Evolutionary conservation across 2,797 vertebrate species (phyloP).

Genomic region (Myiotriccus ornatus): DNA sequence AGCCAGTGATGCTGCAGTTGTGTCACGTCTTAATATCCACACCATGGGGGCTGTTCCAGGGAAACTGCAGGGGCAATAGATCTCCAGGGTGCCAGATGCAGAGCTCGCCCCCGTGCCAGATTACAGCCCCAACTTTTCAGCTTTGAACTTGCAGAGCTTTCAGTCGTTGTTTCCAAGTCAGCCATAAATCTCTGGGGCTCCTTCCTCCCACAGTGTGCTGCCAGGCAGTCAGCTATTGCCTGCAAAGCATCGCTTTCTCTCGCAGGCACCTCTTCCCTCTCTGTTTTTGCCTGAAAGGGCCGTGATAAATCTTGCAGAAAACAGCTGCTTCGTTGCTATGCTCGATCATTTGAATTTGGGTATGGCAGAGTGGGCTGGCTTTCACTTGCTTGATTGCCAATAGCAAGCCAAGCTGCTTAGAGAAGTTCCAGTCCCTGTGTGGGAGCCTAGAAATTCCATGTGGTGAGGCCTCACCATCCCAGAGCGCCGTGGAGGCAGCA

Average conservation of each 20-base stretch:
- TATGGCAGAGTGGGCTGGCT: not conserved
- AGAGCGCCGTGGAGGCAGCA: not conserved
- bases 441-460: not conserved
- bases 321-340: not conserved
- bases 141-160: constrained; percentile 29
- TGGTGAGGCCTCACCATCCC: not conserved
- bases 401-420: not conserved
- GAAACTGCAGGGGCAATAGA: not conserved
- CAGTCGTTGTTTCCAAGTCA: not conserved
- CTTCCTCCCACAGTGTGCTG: not conserved
- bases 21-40: not conserved
- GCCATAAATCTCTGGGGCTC: constrained; percentile 15
- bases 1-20: not conserved
- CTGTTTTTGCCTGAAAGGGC: not conserved
- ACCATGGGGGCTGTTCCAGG: not conserved
- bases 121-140: not conserved
- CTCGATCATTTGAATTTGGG: not conserved
- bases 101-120: not conserved
- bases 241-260: not conserved
- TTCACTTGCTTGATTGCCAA: not conserved
- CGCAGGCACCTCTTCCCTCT: not conserved
- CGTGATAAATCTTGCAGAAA: constrained; percentile 3
- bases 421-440: not conserved
- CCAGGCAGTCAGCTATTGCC: not conserved
- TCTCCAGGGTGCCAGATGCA: constrained; percentile 26